Base-by-base conservation (phyloP, 1,140 invertebrate genomes). In the Homalodisca vitripennis region DNA sequence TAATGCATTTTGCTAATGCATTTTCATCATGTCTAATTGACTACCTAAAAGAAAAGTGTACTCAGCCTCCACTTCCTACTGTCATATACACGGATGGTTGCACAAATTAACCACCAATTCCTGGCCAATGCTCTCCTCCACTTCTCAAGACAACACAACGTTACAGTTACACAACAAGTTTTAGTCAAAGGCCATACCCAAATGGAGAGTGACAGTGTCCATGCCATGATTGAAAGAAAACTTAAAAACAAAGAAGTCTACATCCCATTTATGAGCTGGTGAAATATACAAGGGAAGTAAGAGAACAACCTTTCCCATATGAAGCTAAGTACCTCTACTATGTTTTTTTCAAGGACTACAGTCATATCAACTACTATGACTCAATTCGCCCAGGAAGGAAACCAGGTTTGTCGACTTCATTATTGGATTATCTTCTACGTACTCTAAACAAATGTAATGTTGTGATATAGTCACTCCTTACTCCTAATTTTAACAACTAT, bases 101-200 rank as follows among this genome's bases (percentile, higher is more conserved):
- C 70, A 71, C 70, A n/a, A n/a, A n/a, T n/a, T n/a, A n/a, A n/a
- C n/a, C n/a, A n/a, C n/a, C n/a, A n/a, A n/a, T n/a, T n/a, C n/a
- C n/a, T n/a, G n/a, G n/a, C n/a, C n/a, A n/a, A 55, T 55, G 20
- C 55, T 27, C 26, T 60, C 2, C 29, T 60, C 12, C 55, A 60
- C n/a, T 60, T 60, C 29, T 27, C 55, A 27, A 20, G 2, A n/a
- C 12, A 60, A n/a, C 2, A 60, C 29, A 48, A 51, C 24, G 65
- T 67, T 24, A 12, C 24, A 1, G 77, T 81, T 62, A 71, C 55
- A 24, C 79, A 80, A 66, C 79, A 80, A 66, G 79, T 68, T 73
- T 71, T 81, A 10, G 77, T 74, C 64, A 76, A 74, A 66, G 78
- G 78, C 6, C 79, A 80, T 67, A 78, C 78, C 3, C 75, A 79